Evolutionary conservation across 2,113 vertebrate species (phyloP).

Genomic region (Mola mola): DNA sequence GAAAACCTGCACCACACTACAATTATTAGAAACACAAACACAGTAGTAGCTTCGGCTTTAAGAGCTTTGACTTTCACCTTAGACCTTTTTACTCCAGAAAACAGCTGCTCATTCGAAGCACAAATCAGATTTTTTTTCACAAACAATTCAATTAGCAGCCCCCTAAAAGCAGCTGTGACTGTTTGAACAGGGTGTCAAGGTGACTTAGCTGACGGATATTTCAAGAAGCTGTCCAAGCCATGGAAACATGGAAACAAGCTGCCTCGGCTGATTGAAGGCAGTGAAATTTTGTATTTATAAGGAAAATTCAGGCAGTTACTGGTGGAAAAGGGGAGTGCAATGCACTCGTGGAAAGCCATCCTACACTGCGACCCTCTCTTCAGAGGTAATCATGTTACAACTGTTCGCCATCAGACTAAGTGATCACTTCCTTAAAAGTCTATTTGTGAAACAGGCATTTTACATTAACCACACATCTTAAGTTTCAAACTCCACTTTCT

Average conservation of each 20-base stretch:
- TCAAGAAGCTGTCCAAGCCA: slow-evolving; percentile 46
- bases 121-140: slow-evolving; percentile 64
- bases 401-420: slow-evolving; percentile 20
- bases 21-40: not conserved
- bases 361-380: slow-evolving; percentile 17
- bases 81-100: slow-evolving; percentile 48
- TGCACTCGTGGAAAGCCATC: not conserved
- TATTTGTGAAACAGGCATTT: slow-evolving; percentile 20
- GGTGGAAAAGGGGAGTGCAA: not conserved
- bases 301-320: not conserved
- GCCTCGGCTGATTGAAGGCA: slow-evolving; percentile 1
- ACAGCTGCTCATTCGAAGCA: slow-evolving; percentile 58
- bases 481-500: slow-evolving; percentile 40
- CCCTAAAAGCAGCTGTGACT: slow-evolving; percentile 58
- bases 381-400: not conserved
- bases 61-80: slow-evolving; percentile 54
- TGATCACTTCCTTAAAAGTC: slow-evolving; percentile 26
- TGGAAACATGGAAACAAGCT: slow-evolving; percentile 55
- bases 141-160: slow-evolving; percentile 72
- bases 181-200: slow-evolving; percentile 69
- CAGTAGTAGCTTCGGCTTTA: slow-evolving; percentile 4
- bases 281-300: not conserved
- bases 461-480: slow-evolving; percentile 2
- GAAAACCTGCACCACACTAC: not conserved
- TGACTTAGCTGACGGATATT: slow-evolving; percentile 54